Base-by-base conservation (phyloP, 2,113 vertebrate species). In the Dasyurus viverrinus region DNA sequence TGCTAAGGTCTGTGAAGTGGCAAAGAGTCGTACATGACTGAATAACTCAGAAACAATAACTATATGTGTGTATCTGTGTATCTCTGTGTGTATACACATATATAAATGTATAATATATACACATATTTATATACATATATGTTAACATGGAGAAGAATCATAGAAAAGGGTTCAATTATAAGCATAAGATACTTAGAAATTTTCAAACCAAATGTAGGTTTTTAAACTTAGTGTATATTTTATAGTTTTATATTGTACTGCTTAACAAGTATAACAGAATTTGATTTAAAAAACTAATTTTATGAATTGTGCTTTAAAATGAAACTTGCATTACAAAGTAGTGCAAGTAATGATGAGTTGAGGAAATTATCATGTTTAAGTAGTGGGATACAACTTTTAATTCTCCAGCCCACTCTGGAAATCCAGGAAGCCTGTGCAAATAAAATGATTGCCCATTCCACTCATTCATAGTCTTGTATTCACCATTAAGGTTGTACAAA, bases 391-490 rank as follows among this genome's bases (percentile, higher is more conserved):
- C 36, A 84, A 84, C 1, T 68, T 36, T 68, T 16, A 12, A 36
- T 36, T 2, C 36, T 76, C 14, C 36, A 42, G 36, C 42, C n/a
- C n/a, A n/a, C 22, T 84, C n/a, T 42, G 36, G 7, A n/a, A 84
- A 76, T n/a, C 68, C 68, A n/a, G 68, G 42, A 84, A 84, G 6
- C 36, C 7, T 30, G 2, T 89, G 0, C 10, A 76, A 55, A 76
- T 92, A 24, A 95, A 93, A 9, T 54, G 90, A 57, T 50, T 91
- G 23, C 25, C 94, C 92, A 90, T 54, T 25, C 24, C 55, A 91
- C 7, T 22, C n/a, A 27, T 47, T 93, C 89, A 90, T 12, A 9
- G 10, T 10, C 57, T 26, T 84, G 5, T 68, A 11, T 36, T 68
- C 1, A 48, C 1, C 94, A 19, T 90, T 42, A 92, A 27, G 92